Conservation (phyloP, 2,797 vertebrate species). For the Buceros bicornis region DNA sequence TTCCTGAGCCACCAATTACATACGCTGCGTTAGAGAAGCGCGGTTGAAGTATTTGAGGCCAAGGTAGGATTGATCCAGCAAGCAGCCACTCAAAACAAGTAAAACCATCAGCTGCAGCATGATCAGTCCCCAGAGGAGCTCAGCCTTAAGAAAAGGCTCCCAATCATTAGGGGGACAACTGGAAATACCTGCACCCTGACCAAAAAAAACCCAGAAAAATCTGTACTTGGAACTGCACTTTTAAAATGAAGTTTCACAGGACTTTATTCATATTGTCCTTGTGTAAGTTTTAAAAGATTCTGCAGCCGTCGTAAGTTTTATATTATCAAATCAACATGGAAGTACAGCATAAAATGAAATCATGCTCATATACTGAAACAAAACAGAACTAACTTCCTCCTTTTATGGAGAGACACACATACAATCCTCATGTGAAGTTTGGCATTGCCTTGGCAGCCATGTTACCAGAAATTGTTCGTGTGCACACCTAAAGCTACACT, state of each 20-base stretch:
- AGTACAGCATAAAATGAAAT: not conserved
- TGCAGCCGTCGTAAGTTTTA: not conserved
- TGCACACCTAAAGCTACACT: not conserved
- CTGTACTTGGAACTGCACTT: not conserved
- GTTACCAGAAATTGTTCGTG: not conserved
- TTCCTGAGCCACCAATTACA: not conserved
- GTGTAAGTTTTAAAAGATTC: not conserved
- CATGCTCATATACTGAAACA: not conserved
- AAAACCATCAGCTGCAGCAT: not conserved
- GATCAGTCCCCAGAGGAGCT: accelerated
- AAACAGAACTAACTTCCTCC: not conserved
- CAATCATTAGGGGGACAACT: not conserved
- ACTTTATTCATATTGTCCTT: not conserved
- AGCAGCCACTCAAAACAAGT: not conserved
- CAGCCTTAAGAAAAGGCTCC: not conserved
- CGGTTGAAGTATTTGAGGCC: not conserved
- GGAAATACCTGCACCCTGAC: not conserved
- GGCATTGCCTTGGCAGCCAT: not conserved
- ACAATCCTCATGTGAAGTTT: not conserved
- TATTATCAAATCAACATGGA: not conserved
- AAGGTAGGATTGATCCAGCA: not conserved
- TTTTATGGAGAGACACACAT: not conserved
- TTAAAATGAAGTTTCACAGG: not conserved
- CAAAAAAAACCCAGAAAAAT: not conserved
- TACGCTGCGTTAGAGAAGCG: not conserved